These are phyloP conservation scores for Crenichthys baileyi DNA, from an alignment of 2,797 vertebrate genomes.

Conservation along the genomic window DNA sequence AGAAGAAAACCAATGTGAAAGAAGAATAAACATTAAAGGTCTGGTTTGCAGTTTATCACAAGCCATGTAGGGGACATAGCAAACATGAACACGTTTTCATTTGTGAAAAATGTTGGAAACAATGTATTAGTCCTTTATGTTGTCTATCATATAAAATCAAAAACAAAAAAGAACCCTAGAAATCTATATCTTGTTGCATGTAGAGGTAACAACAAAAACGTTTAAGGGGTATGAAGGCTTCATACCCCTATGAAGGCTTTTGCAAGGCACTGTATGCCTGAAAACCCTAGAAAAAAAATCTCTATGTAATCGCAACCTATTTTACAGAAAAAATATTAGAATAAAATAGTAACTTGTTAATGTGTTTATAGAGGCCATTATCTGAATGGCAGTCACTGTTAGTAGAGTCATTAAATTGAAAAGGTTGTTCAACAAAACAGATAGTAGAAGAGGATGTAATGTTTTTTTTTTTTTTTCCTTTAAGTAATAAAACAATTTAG, in stretches of 20 bases:
- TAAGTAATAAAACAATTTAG: background rate
- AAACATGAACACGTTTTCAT: no score
- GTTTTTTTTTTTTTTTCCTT: background rate
- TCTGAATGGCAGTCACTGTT: background rate
- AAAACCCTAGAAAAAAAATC: background rate
- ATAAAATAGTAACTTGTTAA: background rate
- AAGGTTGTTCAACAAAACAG: background rate
- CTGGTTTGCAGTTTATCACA: no score
- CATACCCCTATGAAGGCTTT: background rate
- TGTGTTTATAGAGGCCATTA: no score
- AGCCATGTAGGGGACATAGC: no score
- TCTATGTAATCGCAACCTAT: background rate
- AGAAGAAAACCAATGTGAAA: no score
- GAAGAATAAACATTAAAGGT: no score
- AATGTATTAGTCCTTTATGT: no score
- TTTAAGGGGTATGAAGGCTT: background rate
- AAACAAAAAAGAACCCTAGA: no score
- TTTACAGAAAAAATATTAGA: background rate
- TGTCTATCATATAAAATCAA: no score
- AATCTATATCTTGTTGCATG: background rate
- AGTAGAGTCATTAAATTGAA: background rate
- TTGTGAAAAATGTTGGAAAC: no score
- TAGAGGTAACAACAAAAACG: background rate
- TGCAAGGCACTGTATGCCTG: background rate
- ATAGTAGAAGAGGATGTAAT: no score